A percentile compares a stretch with the other conserved stretches of the same genome.
phyloP scores from a whole-genome alignment of 2,113 vertebrate genomes.

The Sinosuthora webbiana region DNA sequence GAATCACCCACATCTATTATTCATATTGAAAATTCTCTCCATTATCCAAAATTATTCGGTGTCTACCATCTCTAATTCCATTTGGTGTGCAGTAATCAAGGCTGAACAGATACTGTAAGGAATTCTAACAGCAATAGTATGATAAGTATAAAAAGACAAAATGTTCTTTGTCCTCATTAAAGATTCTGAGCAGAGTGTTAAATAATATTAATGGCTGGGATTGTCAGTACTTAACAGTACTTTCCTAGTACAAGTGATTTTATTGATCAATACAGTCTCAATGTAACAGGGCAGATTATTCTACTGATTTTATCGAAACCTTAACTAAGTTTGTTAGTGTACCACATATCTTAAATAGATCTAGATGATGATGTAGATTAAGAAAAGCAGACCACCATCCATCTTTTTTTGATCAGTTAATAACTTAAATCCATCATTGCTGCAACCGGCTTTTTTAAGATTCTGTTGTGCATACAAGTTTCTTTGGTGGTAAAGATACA shows the following conservation, averaged over 20 bases:
- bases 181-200: constrained; percentile 88
- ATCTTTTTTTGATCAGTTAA: constrained; percentile 99
- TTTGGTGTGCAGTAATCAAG: constrained; percentile 27
- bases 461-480: constrained; percentile 74
- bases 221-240: constrained; percentile 92
- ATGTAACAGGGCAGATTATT: constrained; percentile 85
- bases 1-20: neutral
- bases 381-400: constrained; percentile 91
- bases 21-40: constrained; percentile 39
- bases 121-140: constrained; percentile 40
- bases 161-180: constrained; percentile 93
- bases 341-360: constrained; percentile 97
- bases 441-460: constrained; percentile 72
- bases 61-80: neutral
- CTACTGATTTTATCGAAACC: constrained; percentile 94
- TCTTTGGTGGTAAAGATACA: constrained; percentile 50
- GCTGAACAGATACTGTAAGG: neutral
- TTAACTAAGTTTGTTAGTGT: constrained; percentile 99
- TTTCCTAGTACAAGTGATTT: constrained; percentile 92
- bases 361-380: constrained; percentile 99
- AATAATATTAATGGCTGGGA: constrained; percentile 99
- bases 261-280: constrained; percentile 92
- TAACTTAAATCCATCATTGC: constrained; percentile 99
- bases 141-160: constrained; percentile 66
- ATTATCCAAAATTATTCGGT: constrained; percentile 32